A percentile compares a stretch with the other conserved stretches of the same genome.
Conservation (phyloP, 2,888 invertebrate genomes). For the Brachyopa scutellaris region DNA sequence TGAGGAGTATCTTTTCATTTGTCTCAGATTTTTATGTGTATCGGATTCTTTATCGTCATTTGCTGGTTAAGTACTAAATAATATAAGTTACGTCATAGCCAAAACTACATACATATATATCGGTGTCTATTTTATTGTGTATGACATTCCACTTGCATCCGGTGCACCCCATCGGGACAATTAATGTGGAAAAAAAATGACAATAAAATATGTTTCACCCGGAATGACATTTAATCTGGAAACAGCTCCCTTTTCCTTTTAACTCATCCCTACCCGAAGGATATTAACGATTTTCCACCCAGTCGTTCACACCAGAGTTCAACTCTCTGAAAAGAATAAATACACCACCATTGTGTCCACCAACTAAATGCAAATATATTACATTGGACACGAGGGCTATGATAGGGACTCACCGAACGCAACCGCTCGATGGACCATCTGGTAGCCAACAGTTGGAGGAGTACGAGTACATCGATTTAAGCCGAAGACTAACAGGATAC, state of each 20-base stretch:
- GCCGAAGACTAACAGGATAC: conserved; percentile 64
- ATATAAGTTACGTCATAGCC: too few relatives aligned
- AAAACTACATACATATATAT: too few relatives aligned
- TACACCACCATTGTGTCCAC: conserved; percentile 18
- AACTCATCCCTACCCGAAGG: background rate
- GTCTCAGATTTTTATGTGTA: too few relatives aligned
- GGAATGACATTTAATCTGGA: too few relatives aligned
- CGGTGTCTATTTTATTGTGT: too few relatives aligned
- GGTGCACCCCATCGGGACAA: too few relatives aligned
- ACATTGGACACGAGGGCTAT: conserved; percentile 43
- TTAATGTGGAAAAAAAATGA: conserved; percentile 12
- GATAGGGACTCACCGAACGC: too few relatives aligned
- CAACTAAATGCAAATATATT: conserved; percentile 62
- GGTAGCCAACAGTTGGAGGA: conserved; percentile 22
- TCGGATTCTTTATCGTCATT: too few relatives aligned
- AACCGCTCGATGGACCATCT: too few relatives aligned
- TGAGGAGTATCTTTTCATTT: too few relatives aligned
- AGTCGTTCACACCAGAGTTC: conserved; percentile 30
- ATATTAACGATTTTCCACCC: conserved; percentile 52
- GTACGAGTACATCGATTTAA: conserved; percentile 56
- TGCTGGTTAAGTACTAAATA: too few relatives aligned
- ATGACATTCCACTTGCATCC: too few relatives aligned
- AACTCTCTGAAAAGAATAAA: conserved; percentile 9
- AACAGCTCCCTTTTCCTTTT: conserved; percentile 30
- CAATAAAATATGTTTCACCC: conserved; percentile 45